Base-by-base conservation (phyloP, 2,797 vertebrate species). In the Sebastes trivittatus region DNA sequence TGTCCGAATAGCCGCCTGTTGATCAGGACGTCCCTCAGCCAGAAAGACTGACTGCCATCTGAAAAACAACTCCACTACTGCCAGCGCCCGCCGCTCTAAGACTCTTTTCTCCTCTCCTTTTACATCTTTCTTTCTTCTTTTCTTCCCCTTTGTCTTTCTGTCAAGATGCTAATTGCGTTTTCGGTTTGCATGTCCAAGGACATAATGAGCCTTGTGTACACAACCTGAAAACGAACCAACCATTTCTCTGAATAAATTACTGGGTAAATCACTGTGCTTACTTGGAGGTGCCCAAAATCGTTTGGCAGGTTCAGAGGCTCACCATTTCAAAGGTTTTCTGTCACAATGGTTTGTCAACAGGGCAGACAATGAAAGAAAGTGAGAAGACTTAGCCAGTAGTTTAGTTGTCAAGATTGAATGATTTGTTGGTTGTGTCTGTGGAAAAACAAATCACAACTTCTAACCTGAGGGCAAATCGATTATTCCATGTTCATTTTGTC, bases 121-220 rank as follows among this genome's bases (percentile, higher is more conserved):
- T 64, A 71, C 32, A 63, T 77, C 46, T 62, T 36, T 56, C 36
- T 70, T 56, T 67, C 23, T 75, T 68, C 58, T 78, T 75, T 69
- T 78, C 58, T 46, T 30, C 42, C 10, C 77, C 9, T 89, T 87
- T 83, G 72, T 85, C 69, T 84, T 49, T 67, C 81, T 83, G 62
- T 88, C 84, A 84, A 72, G 66, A 89, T 66, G 59, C 77, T 80
- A 49, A 52, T 84, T 85, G 72, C 84, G 81, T 83, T 77, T 23
- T 81, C 46, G 49, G 32, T 77, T 42, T 81, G 64, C 72, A 69
- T 65, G 82, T 93, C 78, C 86, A 92, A 83, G 42, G 56, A 86
- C 55, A 84, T 81, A 90, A 89, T 90, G 68, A 81, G 81, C 25
- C 38, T 75, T 91, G 83, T 90, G 77, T 90, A 92, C 81, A 86